Evolutionary conservation across 1,140 invertebrate genomes (phyloP), one percentile per base, ranked within the genome.

Genomic region (Hylaeus volcanicus): DNA sequence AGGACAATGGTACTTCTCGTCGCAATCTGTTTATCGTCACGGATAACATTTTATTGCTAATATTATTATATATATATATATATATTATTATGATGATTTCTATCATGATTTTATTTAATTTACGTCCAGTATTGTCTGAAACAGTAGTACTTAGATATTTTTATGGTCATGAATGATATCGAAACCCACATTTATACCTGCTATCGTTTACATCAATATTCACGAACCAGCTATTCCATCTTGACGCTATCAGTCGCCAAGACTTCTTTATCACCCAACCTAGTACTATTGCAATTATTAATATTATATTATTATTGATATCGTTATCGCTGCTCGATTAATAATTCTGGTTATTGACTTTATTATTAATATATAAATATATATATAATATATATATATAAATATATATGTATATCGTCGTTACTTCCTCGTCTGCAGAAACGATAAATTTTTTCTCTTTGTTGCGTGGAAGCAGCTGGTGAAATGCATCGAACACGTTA

Each of bases 81-180:
- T 65, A 66, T 65, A 65, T 65, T 65, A 65, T 65, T 75, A 75
- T 77, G 76, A 82, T 69, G 68, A 86, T 81, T 83, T 77, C 79
- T 76, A 81, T 86, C 69, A 80, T 80, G 82, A 86, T 82, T 15
- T 68, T 90, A 89, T 91, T 90, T 90, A 90, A 91, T 88, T 91
- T 91, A 91, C 90, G 85, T 89, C 83, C 90, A 91, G 89, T 91
- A 91, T 91, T 91, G 88, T 88, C 81, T 75, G 70, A 86, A 83
- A 64, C 70, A 82, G 51, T 77, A 77, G 70, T 55, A 81, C 58
- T 43, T 74, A 79, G 43, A 74, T 74, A 66, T 69, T 39, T 66
- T 58, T 71, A 71, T 53, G 70, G 70, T 74, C 83, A 76, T 82
- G 41, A 79, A 81, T 53, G 81, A 79, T 85, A 83, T 71, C 70